phyloP scores from a whole-genome alignment of 2,888 invertebrate species.

The Nemapogon koenigi region DNA sequence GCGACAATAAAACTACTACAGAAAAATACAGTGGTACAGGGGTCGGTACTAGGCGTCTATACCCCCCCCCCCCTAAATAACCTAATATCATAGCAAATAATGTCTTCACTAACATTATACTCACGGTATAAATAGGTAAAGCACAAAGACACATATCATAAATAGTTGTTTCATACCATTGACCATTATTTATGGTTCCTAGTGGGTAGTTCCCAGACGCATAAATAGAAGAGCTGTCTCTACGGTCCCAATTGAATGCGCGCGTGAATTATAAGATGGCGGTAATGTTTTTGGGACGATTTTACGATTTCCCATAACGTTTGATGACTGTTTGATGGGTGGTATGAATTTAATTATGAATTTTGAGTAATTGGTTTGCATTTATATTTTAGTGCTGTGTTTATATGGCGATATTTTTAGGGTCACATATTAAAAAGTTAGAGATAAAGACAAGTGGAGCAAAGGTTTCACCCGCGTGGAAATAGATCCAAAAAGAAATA shows the following conservation, averaged over 20 bases:
- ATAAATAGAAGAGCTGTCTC: conserved; percentile 6
- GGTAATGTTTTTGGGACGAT: conserved; percentile 11
- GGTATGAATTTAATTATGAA: conserved; percentile 8
- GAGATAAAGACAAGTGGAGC: no score
- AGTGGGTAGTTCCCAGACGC: conserved; percentile 21
- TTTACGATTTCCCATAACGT: conserved; percentile 42
- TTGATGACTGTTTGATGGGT: conserved; percentile 28
- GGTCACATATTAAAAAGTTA: no score
- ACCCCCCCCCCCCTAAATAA: no score
- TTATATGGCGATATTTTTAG: no score
- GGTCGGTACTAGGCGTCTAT: no score
- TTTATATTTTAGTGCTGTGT: conserved; percentile 25
- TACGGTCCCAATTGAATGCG: conserved; percentile 20
- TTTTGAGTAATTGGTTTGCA: conserved; percentile 5
- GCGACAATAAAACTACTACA: no score
- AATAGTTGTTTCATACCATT: conserved; percentile 36
- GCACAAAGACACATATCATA: conserved; percentile 25
- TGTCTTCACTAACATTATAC: no score
- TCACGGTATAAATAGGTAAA: no score
- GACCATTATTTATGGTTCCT: conserved; percentile 35
- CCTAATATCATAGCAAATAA: no score
- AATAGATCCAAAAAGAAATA: no score
- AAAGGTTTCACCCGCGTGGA: no score
- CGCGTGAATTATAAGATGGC: conserved; percentile 32
- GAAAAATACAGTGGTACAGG: no score